Evolutionary conservation across 2,797 vertebrate genomes (phyloP), one percentile per base, ranked within the genome.

Genomic region (Eospalax fontanierii): DNA sequence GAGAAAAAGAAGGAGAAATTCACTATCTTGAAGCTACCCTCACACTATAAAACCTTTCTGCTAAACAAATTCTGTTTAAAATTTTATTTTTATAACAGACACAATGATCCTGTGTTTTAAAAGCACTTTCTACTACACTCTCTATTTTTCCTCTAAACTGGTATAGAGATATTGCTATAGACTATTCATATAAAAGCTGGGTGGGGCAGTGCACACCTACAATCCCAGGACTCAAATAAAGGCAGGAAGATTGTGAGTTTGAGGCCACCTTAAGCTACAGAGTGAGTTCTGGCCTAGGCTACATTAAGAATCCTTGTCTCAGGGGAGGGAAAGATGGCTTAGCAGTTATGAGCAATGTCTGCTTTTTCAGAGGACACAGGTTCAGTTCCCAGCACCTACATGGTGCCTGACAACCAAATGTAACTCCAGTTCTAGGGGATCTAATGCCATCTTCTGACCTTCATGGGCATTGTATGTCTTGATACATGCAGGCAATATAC

Each of bases 51-150:
- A 68, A 86, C 40, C 8, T 85, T 66, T 89, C 85, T 94, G 85
- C 80, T 82, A 40, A 85, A 70, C 75, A 76, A 76, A 70, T 91
- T n/a, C 80, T 96, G 43, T 35, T 80, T 50, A 73, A 86, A 80
- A 50, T 73, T 63, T 93, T 61, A 80, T 87, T 91, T 95, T 94
- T 86, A 28, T 79, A 50, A 84, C 19, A 18, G 33, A 59, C 38
- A 79, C 70, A 82, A 76, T 54, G n/a, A 81, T 22, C 30, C 35
- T 78, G 79, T 95, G 54, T 88, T 96, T 54, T 94, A 59, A 87
- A 93, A 90, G 74, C 30, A 22, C 24, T 89, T 74, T 43, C 38
- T 71, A 18, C 54, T 57, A 1, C 26, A 92, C 26, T 66, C n/a
- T 61, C 54, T 89, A 11, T 40, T 38, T 96, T 87, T 78, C 28